Evolutionary conservation across 1,140 invertebrate genomes (phyloP).

Genomic region (Gonioctena quinquepunctata): DNA sequence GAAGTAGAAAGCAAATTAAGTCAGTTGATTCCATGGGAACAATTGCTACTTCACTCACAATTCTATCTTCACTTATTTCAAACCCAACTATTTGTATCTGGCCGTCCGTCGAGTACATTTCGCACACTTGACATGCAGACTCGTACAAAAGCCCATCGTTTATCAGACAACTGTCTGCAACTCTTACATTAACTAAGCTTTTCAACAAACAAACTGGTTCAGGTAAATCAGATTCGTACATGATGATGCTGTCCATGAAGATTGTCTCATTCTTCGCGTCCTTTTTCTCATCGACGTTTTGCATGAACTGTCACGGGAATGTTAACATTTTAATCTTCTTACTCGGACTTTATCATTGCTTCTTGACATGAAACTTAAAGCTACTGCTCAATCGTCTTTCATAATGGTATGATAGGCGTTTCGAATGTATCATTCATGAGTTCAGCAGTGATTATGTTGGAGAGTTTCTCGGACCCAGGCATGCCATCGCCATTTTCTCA

Average conservation of each 20-base stretch:
- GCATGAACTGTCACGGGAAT: conserved; percentile 14
- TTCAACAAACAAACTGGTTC: conserved; percentile 6
- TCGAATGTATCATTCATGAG: conserved; percentile 7
- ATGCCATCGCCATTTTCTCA: too few species aligned
- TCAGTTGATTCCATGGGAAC: too few species aligned
- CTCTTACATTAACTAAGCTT: background rate
- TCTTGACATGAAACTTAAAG: background rate
- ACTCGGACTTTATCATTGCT: background rate
- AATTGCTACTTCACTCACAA: too few species aligned
- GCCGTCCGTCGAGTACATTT: too few species aligned
- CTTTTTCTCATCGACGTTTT: conserved; percentile 20
- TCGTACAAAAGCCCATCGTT: background rate
- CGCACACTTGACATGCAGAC: background rate
- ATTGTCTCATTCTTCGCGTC: background rate
- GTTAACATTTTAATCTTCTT: conserved; percentile 19
- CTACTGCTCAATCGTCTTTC: background rate
- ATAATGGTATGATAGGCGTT: background rate
- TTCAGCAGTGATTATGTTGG: background rate
- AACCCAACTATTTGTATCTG: too few species aligned
- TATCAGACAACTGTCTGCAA: conserved; percentile 3
- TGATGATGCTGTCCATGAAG: background rate
- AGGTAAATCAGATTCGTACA: conserved; percentile 5
- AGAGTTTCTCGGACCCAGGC: background rate
- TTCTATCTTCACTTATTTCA: too few species aligned
- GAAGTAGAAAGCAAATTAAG: too few species aligned